Percentiles rank a stretch among this genome's conserved stretches.
phyloP scores from a whole-genome alignment of 2,888 invertebrate species.

The Eupithecia subumbrata region DNA sequence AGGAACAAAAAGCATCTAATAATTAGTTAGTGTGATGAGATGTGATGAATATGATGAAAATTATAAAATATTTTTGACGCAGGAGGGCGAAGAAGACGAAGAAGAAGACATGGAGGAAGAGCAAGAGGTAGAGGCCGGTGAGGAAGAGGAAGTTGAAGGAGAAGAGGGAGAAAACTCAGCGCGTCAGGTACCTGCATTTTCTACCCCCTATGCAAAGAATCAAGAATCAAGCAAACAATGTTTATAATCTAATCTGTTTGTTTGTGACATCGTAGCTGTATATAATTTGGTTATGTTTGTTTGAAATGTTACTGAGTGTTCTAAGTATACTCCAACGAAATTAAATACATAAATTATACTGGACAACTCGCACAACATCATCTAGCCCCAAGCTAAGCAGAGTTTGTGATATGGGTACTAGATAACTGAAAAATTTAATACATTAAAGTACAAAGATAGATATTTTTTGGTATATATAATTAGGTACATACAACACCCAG shows the following conservation, averaged over 20 bases:
- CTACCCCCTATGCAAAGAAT: too few species aligned
- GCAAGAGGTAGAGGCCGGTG: conserved; percentile 74
- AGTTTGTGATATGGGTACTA: too few species aligned
- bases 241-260: not conserved
- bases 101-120: conserved; percentile 79
- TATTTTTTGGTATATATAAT: too few species aligned
- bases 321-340: too few species aligned
- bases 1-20: not conserved
- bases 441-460: too few species aligned
- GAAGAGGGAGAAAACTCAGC: conserved; percentile 67
- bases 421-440: too few species aligned
- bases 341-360: too few species aligned
- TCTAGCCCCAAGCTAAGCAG: too few species aligned
- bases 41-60: not conserved
- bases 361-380: too few species aligned
- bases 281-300: not conserved
- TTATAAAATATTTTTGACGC: not conserved
- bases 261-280: not conserved
- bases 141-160: conserved; percentile 72
- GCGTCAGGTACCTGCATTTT: conserved; percentile 59
- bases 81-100: conserved; percentile 84
- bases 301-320: not conserved
- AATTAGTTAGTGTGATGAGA: not conserved
- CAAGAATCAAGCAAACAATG: too few species aligned
- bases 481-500: too few species aligned